Conservation (phyloP, 2,888 invertebrate species). For the Agrotis clavis region DNA sequence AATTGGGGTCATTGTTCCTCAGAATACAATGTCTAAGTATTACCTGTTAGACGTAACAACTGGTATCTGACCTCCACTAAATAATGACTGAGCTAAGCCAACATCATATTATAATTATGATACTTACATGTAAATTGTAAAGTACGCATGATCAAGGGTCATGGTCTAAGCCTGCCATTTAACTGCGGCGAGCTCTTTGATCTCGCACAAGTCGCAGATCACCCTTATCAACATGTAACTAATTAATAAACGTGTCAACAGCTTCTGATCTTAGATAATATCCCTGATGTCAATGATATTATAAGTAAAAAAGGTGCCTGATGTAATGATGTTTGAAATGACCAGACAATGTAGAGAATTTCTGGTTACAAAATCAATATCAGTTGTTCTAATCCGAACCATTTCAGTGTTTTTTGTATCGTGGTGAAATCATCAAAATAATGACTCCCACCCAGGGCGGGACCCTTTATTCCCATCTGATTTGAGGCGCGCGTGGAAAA, state of each 20-base stretch:
- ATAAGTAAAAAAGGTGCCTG: too few species aligned
- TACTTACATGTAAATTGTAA: neutral
- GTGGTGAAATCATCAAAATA: too few species aligned
- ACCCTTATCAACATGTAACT: constrained; percentile 22
- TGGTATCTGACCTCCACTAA: constrained; percentile 16
- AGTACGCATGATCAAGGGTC: constrained; percentile 12
- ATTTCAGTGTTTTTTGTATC: too few species aligned
- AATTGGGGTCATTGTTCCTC: neutral
- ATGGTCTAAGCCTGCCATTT: constrained; percentile 11
- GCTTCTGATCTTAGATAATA: constrained; percentile 11
- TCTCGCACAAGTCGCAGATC: constrained; percentile 4
- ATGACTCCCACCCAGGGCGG: too few species aligned
- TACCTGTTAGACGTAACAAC: neutral
- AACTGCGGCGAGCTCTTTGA: constrained; percentile 13
- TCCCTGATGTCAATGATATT: too few species aligned
- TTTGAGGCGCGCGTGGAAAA: too few species aligned
- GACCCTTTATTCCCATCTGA: too few species aligned
- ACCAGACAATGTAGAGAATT: neutral
- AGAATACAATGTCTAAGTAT: neutral
- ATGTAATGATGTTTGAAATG: neutral
- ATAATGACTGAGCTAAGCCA: constrained; percentile 4
- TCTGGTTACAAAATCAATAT: neutral
- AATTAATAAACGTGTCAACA: constrained; percentile 22
- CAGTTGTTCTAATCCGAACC: neutral
- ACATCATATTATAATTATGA: constrained; percentile 6